Evolutionary conservation across 2,888 invertebrate genomes (phyloP).

Genomic region (Dasypogon diadema): DNA sequence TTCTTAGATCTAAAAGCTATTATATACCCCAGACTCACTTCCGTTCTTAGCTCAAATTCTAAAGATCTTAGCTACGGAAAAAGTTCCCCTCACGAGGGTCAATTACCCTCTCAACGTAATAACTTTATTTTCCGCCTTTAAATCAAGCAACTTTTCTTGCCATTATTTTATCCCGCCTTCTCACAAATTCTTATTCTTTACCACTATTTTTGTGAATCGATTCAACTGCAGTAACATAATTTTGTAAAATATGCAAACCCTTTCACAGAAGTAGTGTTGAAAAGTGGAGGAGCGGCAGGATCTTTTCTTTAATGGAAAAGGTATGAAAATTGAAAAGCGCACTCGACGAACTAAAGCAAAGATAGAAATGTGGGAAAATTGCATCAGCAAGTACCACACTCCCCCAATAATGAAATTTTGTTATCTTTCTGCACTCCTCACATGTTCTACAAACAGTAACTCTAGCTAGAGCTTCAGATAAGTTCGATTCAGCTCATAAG

Average conservation of each 20-base stretch:
- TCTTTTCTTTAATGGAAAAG: constrained; percentile 15
- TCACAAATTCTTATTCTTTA: constrained; percentile 15
- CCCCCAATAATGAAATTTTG: constrained; percentile 2
- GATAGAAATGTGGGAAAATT: constrained; percentile 18
- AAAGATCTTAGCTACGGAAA: constrained; percentile 19
- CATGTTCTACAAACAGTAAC: background rate
- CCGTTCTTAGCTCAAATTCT: background rate
- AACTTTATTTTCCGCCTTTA: constrained; percentile 44
- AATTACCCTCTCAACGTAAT: constrained; percentile 44
- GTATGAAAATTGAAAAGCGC: background rate
- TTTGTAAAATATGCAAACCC: constrained; percentile 6
- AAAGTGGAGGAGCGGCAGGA: background rate
- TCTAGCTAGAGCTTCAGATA: background rate
- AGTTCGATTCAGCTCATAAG: background rate
- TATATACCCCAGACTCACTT: too few species aligned
- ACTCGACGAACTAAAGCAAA: background rate
- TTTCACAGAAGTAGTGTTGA: background rate
- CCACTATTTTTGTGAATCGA: background rate
- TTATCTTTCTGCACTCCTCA: constrained; percentile 1
- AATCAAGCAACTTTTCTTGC: constrained; percentile 24
- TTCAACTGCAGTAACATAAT: constrained; percentile 31
- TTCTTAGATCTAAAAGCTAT: too few species aligned
- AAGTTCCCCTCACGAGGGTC: constrained; percentile 34
- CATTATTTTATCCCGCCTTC: constrained; percentile 17
- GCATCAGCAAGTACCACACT: background rate